These are phyloP conservation scores for Crocuta crocuta DNA, from an alignment of 2,113 vertebrate species.

Conservation along the genomic window DNA sequence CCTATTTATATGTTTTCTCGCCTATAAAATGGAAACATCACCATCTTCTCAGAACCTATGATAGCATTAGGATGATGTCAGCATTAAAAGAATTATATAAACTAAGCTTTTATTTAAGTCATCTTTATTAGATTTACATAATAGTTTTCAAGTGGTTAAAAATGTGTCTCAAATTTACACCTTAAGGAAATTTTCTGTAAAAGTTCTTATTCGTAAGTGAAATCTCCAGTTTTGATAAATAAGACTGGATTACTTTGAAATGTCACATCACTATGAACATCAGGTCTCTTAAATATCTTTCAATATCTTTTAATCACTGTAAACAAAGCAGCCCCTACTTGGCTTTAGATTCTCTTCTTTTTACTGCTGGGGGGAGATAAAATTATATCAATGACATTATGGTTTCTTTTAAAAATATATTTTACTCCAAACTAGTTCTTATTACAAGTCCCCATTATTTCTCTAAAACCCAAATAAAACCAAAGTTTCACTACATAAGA, in stretches of 20 bases:
- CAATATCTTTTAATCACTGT: not conserved
- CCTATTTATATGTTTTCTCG: not conserved
- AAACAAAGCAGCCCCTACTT: not conserved
- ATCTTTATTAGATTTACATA: conserved; percentile 43
- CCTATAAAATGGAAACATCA: not conserved
- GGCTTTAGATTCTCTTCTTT: not conserved
- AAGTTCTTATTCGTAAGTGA: not conserved
- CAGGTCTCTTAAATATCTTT: not conserved
- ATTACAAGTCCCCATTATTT: not conserved
- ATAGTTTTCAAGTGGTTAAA: conserved; percentile 17
- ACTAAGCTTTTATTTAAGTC: not conserved
- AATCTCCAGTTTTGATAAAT: not conserved
- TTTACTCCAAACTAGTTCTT: not conserved
- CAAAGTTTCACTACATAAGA: not conserved
- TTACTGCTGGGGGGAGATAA: not conserved
- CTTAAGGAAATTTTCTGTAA: not conserved
- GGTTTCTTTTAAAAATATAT: not conserved
- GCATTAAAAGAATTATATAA: not conserved
- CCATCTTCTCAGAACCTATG: not conserved
- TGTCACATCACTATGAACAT: not conserved
- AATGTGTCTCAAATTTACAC: conserved; percentile 2
- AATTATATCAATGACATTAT: not conserved
- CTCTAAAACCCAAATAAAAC: conserved; percentile 15
- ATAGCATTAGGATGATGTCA: not conserved
- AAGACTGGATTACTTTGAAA: not conserved